Evolutionary conservation across 2,113 vertebrate species (phyloP).

Genomic region (Myanophis thanlyinensis): DNA sequence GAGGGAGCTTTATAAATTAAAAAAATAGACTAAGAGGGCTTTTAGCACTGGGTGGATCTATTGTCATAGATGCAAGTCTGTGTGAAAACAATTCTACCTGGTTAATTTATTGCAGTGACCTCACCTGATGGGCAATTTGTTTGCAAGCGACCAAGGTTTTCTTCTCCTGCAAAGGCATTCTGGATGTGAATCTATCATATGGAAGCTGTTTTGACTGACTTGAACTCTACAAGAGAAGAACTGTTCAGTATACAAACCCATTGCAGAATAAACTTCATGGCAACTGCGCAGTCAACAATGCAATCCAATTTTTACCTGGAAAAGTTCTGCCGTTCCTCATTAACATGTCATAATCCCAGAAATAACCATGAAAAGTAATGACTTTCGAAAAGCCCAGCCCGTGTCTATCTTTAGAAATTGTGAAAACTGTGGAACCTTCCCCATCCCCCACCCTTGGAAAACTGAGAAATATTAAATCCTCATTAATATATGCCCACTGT

Average conservation of each 20-base stretch:
- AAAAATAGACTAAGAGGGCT: not conserved
- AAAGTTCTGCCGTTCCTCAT: constrained; percentile 44
- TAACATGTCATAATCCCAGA: constrained; percentile 59
- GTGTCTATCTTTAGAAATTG: constrained; percentile 60
- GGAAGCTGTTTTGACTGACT: not conserved
- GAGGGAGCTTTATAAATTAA: not conserved
- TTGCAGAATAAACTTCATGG: constrained; percentile 26
- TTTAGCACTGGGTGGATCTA: not conserved
- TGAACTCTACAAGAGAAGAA: not conserved
- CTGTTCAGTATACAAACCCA: constrained; percentile 14
- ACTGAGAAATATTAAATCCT: constrained; percentile 73
- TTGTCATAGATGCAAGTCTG: not conserved
- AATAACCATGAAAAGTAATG: constrained; percentile 65
- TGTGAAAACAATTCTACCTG: not conserved
- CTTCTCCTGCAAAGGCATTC: not conserved
- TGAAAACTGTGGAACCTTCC: constrained; percentile 58
- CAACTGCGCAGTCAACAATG: constrained; percentile 42
- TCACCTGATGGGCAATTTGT: not conserved
- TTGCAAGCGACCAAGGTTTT: not conserved
- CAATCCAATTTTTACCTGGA: constrained; percentile 38
- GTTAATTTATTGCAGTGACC: not conserved
- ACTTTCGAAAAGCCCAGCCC: constrained; percentile 44
- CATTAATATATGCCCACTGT: constrained; percentile 75
- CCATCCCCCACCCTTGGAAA: not conserved
- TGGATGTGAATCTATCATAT: not conserved